A percentile compares a stretch with the other conserved stretches of the same genome.
These are phyloP conservation scores for Xiphorhynchus elegans DNA, from an alignment of 2,113 vertebrate species.

Conservation along the genomic window DNA sequence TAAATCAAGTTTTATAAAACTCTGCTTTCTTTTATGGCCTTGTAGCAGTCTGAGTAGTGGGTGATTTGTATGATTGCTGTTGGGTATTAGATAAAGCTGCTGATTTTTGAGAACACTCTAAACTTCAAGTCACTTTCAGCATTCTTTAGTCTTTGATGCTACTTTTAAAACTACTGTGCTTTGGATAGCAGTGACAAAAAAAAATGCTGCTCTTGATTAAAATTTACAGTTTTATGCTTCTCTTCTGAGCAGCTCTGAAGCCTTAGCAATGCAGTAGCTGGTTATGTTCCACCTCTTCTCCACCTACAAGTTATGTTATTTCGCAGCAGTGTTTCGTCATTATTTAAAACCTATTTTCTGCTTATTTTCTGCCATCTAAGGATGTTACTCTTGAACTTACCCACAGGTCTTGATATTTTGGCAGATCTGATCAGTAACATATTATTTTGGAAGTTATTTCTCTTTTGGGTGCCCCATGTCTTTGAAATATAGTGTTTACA, in stretches of 20 bases:
- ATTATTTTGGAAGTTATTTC: neutral
- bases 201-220: neutral
- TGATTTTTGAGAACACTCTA: slow-evolving; percentile 4
- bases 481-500: neutral
- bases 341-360: neutral
- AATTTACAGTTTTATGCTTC: neutral
- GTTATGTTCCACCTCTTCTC: neutral
- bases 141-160: neutral
- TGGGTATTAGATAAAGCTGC: neutral
- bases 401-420: neutral
- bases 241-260: neutral
- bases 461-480: accelerated
- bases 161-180: neutral
- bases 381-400: neutral
- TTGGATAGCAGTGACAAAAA: slow-evolving; percentile 8
- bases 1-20: neutral
- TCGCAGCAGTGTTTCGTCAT: neutral
- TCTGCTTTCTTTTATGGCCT: neutral
- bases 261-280: neutral
- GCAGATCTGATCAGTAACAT: neutral
- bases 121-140: neutral
- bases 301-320: neutral
- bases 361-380: neutral
- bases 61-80: neutral
- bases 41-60: neutral